Base-by-base conservation (phyloP, 1,140 invertebrate genomes). In the Drosophila gunungcola region DNA sequence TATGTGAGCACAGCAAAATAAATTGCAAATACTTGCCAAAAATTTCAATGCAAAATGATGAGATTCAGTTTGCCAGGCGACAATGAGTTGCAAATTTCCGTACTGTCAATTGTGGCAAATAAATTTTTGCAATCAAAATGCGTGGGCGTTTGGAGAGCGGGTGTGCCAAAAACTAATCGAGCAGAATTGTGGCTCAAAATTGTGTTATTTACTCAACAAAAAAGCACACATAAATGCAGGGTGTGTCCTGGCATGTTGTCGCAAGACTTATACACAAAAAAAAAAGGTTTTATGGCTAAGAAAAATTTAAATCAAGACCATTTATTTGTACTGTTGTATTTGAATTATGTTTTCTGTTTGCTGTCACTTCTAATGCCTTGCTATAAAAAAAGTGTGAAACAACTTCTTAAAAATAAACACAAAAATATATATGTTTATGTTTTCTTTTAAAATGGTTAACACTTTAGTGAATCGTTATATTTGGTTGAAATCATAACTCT, bases 121-220 rank as follows among this genome's bases (percentile, higher is more conserved):
- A 51, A 12, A 57, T 57, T 65, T 45, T 13, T 51, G 41, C 39
- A 56, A 75, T 51, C 48, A 41, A 72, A 57, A 41, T 70, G 45
- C 52, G 27, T 6, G 53, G 34, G 42, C 13, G 16, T 73, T 36
- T 11, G n/a, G 52, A 42, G 21, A 21, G 12, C 12, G 49, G 39
- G 57, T 55, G 57, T 43, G 45, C 42, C 41, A 48, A 55, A 38
- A 73, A 60, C 76, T 79, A 79, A 79, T 79, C 42, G 77, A 54
- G 77, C 61, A 10, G 41, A 75, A 75, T 64, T 75, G 34, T 49
- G 36, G 27, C 29, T 12, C 25, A 55, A 70, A 49, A 41, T 27
- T 70, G 41, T 70, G 42, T 68, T 69, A 46, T 55, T 69, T 25
- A 36, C 27, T 13, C 11, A 36, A 34, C 38, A 52, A 45, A 49